Conservation (phyloP, 2,888 invertebrate genomes). For the Rhingia rostrata region DNA sequence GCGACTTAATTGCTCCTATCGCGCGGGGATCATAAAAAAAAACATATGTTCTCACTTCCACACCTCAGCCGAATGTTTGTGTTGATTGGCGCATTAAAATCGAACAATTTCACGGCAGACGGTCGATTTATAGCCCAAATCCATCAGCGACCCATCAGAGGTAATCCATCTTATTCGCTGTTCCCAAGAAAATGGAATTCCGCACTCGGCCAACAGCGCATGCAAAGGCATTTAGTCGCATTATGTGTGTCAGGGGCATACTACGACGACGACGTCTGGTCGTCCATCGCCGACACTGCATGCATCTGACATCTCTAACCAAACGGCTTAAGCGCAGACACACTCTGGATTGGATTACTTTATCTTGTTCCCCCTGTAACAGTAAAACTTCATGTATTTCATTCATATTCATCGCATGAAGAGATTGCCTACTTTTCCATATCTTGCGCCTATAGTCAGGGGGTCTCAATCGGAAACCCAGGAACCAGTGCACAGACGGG, state of each 20-base stretch:
- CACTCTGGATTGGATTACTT: constrained; percentile 24
- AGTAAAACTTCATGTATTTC: constrained; percentile 37
- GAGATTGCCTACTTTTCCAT: constrained; percentile 49
- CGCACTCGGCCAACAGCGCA: not conserved
- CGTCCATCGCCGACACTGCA: not conserved
- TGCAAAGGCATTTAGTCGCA: constrained; percentile 18
- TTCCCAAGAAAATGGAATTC: constrained; percentile 5
- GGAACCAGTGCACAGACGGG: not conserved
- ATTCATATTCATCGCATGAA: constrained; percentile 56
- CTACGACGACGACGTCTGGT: not conserved
- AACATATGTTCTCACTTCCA: constrained; percentile 62
- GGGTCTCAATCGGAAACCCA: constrained; percentile 38
- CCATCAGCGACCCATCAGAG: constrained; percentile 51
- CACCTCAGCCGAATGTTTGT: constrained; percentile 30
- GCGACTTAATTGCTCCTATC: constrained; percentile 47
- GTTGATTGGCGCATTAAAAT: constrained; percentile 41
- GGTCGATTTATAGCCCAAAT: constrained; percentile 60
- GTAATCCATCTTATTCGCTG: constrained; percentile 53
- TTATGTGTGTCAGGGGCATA: constrained; percentile 51
- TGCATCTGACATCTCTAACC: constrained; percentile 19
- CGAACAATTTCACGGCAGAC: constrained; percentile 67
- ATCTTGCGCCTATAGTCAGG: constrained; percentile 21
- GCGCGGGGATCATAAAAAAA: constrained; percentile 6
- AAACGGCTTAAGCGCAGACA: constrained; percentile 13
- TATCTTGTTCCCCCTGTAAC: constrained; percentile 34